Percentiles rank a stretch among this genome's conserved stretches.
phyloP scores from a whole-genome alignment of 2,113 vertebrate species.

The Scalopus aquaticus region DNA sequence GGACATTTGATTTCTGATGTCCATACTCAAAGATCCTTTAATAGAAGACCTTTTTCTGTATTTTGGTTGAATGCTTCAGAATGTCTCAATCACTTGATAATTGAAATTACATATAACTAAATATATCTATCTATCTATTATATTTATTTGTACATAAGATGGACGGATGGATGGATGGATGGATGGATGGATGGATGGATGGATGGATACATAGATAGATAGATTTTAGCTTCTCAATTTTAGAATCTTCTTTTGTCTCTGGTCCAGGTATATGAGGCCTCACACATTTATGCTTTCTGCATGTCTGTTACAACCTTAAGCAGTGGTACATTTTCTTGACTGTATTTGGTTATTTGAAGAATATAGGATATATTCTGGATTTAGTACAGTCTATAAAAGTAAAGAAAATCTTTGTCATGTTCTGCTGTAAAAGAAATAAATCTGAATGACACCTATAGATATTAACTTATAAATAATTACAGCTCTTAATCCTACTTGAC shows the following conservation, averaged over 20 bases:
- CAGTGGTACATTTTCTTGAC: neutral
- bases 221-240: neutral
- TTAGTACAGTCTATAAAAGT: neutral
- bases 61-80: neutral
- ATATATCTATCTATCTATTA: too few relatives aligned
- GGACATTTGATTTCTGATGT: neutral
- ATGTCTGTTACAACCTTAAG: too few relatives aligned
- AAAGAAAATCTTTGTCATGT: neutral
- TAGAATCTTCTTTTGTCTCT: neutral
- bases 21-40: neutral
- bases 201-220: neutral
- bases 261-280: neutral
- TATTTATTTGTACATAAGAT: too few relatives aligned
- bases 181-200: too few relatives aligned
- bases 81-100: conserved; percentile 5
- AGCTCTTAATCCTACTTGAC: neutral
- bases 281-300: fast-evolving
- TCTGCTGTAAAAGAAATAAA: neutral
- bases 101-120: neutral
- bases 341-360: neutral
- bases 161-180: too few relatives aligned
- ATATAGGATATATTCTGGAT: neutral
- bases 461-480: conserved; percentile 32
- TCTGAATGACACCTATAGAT: neutral
- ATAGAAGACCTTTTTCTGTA: neutral